Base-by-base conservation (phyloP, 2,888 invertebrate species). In the Clusia tigrina region DNA sequence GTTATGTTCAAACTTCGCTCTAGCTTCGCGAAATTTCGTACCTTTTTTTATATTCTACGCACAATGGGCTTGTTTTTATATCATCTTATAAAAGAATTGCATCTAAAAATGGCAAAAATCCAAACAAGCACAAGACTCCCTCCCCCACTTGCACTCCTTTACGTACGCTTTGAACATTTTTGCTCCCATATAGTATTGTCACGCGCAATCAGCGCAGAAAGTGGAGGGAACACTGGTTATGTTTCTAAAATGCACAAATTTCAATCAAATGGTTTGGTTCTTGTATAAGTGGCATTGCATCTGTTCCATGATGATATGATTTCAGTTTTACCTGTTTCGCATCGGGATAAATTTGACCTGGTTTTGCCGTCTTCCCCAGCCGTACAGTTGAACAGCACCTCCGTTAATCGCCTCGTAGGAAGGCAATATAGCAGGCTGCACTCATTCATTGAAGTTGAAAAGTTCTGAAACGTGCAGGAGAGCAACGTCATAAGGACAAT, bases 401-500 rank as follows among this genome's bases (percentile, higher is more conserved):
- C 65, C 38, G 18, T 78, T 77, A 5, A 77, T 67, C 32, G 74
- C 64, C 6, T 73, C 74, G 5, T 56, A 69, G 9, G 64, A 58
- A 22, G 86, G 86, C 63, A 86, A 67, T 10, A 70, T 70, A 18
- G 85, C 81, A 3, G 83, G 74, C 54, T 76, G 72, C 3, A 85
- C 81, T 12, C n/a, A 70, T 52, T 76, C 67, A 58, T 78, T 80
- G 64, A 81, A 79, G 10, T 64, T 64, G 38, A 83, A 78, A 1
- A 79, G 65, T 38, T 71, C 58, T 22, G 68, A 70, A 9, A 80
- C 71, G 65, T 78, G 78, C 61, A 88, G 68, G 1, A 89, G 58
- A 25, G 86, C 88, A 67, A 89, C 86, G 70, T 89, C 88, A 68
- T 86, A 84, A 63, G 84, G 84, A 17, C 81, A 83, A 15, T 84